These are phyloP conservation scores for Agrotis clavis DNA, from an alignment of 2,888 invertebrate species.

Conservation along the genomic window DNA sequence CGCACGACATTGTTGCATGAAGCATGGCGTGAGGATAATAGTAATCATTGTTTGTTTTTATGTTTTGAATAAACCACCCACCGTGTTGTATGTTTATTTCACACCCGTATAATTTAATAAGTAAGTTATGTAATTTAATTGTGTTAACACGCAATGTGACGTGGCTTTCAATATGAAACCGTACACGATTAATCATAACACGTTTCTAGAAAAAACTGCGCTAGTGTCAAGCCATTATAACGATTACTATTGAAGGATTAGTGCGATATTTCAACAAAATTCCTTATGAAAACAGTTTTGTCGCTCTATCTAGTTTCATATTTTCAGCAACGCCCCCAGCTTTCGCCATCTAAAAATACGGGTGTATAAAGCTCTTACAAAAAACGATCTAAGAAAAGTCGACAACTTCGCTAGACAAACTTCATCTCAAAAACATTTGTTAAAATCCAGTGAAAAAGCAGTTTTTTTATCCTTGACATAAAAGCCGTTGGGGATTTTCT, in stretches of 20 bases:
- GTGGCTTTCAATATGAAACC: background rate
- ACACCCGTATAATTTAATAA: slow-evolving; percentile 37
- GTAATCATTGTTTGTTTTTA: slow-evolving; percentile 14
- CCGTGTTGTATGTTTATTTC: slow-evolving; percentile 27
- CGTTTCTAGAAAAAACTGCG: background rate
- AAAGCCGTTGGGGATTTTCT: slow-evolving; percentile 7
- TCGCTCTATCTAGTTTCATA: background rate
- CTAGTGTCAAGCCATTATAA: background rate
- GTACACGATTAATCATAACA: too few relatives aligned
- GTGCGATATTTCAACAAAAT: background rate
- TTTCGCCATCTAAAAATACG: background rate
- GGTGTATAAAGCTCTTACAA: slow-evolving; percentile 2
- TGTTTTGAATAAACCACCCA: slow-evolving; percentile 3
- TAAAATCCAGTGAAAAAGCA: background rate
- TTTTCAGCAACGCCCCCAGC: background rate
- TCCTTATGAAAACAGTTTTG: background rate
- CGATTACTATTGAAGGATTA: background rate
- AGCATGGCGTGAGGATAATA: slow-evolving; percentile 4
- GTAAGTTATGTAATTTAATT: slow-evolving; percentile 4
- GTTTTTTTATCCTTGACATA: background rate
- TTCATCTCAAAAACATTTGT: slow-evolving; percentile 9
- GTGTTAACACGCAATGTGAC: slow-evolving; percentile 19
- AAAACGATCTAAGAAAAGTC: slow-evolving; percentile 5
- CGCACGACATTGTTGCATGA: slow-evolving; percentile 57
- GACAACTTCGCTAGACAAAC: slow-evolving; percentile 14